phyloP scores from a whole-genome alignment of 2,113 vertebrate genomes.

The Accipiter cooperii region DNA sequence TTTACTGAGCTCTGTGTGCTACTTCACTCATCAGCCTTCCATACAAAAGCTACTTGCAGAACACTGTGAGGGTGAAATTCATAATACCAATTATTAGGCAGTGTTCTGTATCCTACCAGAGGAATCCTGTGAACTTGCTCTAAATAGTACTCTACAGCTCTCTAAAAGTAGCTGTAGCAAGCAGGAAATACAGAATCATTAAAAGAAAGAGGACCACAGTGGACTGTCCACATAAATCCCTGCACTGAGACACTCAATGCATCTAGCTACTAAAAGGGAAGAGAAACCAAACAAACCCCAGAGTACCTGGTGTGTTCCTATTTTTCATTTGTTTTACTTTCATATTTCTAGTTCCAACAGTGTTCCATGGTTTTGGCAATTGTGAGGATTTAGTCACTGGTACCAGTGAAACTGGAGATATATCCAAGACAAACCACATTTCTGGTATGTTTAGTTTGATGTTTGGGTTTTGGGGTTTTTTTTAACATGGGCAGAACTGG shows the following conservation, averaged over 20 bases:
- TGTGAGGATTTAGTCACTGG: not conserved
- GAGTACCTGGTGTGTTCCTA: not conserved
- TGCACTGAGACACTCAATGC: not conserved
- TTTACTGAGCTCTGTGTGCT: not conserved
- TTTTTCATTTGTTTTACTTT: not conserved
- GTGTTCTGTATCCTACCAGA: not conserved
- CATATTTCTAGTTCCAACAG: not conserved
- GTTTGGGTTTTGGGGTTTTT: not conserved
- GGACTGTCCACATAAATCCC: not conserved
- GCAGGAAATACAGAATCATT: not conserved
- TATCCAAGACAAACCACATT: not conserved
- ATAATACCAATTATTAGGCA: not conserved
- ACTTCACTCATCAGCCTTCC: not conserved
- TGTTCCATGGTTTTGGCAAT: not conserved
- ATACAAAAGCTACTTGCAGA: not conserved
- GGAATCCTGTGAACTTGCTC: not conserved
- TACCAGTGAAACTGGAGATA: not conserved
- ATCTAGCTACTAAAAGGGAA: not conserved
- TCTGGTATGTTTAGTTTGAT: not conserved
- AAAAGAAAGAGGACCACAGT: not conserved
- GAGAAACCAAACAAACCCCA: not conserved
- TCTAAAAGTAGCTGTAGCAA: not conserved
- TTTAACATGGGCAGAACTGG: not conserved
- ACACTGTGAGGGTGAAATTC: not conserved
- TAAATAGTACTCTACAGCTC: not conserved